Conservation (phyloP, 2,797 vertebrate genomes). For the Rousettus madagascariensis region DNA sequence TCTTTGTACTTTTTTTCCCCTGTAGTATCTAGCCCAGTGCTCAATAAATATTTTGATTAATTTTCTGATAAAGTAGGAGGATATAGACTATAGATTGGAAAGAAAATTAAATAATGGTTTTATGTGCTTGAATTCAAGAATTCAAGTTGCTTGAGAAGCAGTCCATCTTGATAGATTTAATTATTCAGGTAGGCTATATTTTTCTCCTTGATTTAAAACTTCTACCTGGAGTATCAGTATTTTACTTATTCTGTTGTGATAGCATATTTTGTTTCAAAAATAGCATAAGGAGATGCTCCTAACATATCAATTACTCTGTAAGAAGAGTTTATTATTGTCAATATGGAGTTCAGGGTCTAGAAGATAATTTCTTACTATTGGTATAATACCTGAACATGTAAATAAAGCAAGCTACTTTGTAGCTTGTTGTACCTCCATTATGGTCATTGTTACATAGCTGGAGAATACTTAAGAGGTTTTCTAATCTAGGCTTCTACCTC, state of each 20-base stretch:
- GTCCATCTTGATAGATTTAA: neutral
- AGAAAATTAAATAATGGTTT: slow-evolving; percentile 49
- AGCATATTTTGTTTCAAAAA: slow-evolving; percentile 30
- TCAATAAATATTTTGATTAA: slow-evolving; percentile 25
- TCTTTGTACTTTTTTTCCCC: neutral
- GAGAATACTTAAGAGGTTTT: neutral
- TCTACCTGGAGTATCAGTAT: neutral
- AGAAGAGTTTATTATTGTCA: slow-evolving; percentile 8
- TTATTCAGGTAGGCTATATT: neutral
- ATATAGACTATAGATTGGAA: neutral
- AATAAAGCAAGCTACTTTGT: neutral
- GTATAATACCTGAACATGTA: neutral
- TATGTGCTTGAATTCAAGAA: neutral
- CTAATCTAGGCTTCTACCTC: neutral
- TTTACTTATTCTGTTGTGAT: neutral
- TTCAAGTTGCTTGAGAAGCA: neutral
- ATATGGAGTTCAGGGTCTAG: neutral
- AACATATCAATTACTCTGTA: neutral
- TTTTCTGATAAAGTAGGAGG: slow-evolving; percentile 18
- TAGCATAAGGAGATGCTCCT: neutral
- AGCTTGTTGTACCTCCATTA: slow-evolving; percentile 2
- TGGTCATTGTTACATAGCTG: neutral
- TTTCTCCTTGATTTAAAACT: slow-evolving; percentile 3
- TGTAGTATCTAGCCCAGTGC: neutral
- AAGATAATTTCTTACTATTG: neutral